phyloP scores from a whole-genome alignment of 2,888 invertebrate species.

The Orgyia antiqua region DNA sequence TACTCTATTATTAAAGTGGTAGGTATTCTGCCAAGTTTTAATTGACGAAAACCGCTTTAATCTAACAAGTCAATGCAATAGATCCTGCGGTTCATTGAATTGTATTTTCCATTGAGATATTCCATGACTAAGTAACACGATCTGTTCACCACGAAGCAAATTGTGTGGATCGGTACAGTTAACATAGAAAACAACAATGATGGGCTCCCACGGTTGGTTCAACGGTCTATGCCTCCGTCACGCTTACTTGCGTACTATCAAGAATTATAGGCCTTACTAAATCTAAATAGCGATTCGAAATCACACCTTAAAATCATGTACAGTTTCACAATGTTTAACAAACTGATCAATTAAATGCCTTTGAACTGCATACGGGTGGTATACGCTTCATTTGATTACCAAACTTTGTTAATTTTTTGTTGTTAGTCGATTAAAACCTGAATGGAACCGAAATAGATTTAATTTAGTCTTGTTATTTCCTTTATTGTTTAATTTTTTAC shows the following conservation, averaged over 20 bases:
- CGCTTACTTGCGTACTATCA: constrained; percentile 44
- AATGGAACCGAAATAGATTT: no score
- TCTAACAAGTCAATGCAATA: no score
- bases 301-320: constrained; percentile 15
- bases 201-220: constrained; percentile 64
- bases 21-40: no score
- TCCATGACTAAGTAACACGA: constrained; percentile 25
- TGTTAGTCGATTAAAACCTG: no score
- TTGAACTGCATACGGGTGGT: constrained; percentile 31
- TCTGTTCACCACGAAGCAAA: constrained; percentile 43
- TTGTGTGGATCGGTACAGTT: constrained; percentile 55
- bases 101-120: constrained; percentile 11
- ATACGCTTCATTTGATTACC: constrained; percentile 13
- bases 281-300: constrained; percentile 6
- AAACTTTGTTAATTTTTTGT: no score
- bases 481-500: no score
- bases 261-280: constrained; percentile 30
- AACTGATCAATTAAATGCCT: constrained; percentile 36
- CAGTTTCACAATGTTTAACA: constrained; percentile 30
- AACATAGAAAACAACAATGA: constrained; percentile 57
- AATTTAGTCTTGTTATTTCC: no score
- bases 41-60: no score
- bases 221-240: constrained; percentile 56
- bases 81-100: constrained; percentile 1
- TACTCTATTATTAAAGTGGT: no score